Evolutionary conservation across 2,113 vertebrate species (phyloP).

Genomic region (Egretta garzetta): DNA sequence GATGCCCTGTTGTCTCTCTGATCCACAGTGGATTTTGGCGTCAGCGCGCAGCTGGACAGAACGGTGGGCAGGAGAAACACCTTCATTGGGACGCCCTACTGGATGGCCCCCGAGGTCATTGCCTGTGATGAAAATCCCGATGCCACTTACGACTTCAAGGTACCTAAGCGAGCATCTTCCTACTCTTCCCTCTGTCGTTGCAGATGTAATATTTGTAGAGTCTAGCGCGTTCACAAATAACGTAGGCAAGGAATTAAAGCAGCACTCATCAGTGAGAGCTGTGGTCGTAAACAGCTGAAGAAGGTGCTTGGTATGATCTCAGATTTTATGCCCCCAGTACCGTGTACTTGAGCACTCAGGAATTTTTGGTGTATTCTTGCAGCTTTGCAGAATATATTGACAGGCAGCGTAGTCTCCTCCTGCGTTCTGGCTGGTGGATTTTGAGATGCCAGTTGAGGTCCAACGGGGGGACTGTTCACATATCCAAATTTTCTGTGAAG

Average conservation of each 20-base stretch:
- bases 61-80: slow-evolving; percentile 97
- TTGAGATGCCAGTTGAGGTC: neutral
- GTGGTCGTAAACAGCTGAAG: neutral
- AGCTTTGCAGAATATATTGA: neutral
- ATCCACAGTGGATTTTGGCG: slow-evolving; percentile 91
- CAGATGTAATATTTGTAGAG: neutral
- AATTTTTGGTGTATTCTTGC: neutral
- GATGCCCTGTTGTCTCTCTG: neutral
- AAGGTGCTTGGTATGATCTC: neutral
- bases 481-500: neutral
- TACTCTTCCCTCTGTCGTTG: neutral
- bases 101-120: slow-evolving; percentile 99
- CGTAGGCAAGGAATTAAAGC: neutral
- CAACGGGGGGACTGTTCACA: accelerated
- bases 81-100: slow-evolving; percentile 98
- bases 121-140: slow-evolving; percentile 98
- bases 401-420: neutral
- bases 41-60: slow-evolving; percentile 95
- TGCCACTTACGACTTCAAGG: slow-evolving; percentile 99
- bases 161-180: slow-evolving; percentile 9
- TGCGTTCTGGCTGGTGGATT: neutral
- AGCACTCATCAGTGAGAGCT: neutral
- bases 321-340: neutral
- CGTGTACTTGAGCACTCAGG: neutral
- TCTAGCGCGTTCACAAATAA: neutral